Conservation (phyloP, 1,140 invertebrate species). For the Bombyx mandarina region DNA sequence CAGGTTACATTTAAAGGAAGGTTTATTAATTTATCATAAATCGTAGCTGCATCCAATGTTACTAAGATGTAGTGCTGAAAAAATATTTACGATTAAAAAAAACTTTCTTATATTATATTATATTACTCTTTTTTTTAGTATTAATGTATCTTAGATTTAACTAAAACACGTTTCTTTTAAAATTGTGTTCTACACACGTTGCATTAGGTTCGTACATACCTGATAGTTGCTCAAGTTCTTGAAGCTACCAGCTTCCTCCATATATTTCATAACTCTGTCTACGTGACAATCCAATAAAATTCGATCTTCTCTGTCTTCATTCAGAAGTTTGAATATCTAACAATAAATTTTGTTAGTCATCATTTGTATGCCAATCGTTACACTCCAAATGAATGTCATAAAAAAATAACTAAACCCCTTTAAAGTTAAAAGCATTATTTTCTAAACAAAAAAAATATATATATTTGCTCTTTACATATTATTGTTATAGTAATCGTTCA, state of each 20-base stretch:
- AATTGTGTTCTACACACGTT: background rate
- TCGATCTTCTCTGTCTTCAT: constrained; percentile 72
- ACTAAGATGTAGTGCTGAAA: constrained; percentile 47
- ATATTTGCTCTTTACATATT: constrained; percentile 1
- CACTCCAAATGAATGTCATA: background rate
- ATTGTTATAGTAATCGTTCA: constrained; percentile 7
- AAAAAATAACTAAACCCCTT: background rate
- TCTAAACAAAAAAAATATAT: background rate
- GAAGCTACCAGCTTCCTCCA: constrained; percentile 83
- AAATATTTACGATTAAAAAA: background rate
- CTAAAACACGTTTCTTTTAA: no score
- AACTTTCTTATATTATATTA: no score
- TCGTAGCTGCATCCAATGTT: constrained; percentile 42
- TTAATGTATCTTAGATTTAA: no score
- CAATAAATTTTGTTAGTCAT: constrained; percentile 7
- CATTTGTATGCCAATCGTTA: no score
- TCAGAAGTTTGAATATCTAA: constrained; percentile 52
- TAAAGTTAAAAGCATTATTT: background rate
- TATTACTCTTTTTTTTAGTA: no score
- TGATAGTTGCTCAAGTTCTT: constrained; percentile 83
- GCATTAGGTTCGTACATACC: constrained; percentile 28
- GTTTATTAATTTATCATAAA: constrained; percentile 30
- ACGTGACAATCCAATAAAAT: constrained; percentile 86
- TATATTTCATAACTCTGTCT: constrained; percentile 75
- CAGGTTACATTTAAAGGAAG: constrained; percentile 48